Evolutionary conservation across 2,113 vertebrate species (phyloP).

Genomic region (Osmerus mordax): DNA sequence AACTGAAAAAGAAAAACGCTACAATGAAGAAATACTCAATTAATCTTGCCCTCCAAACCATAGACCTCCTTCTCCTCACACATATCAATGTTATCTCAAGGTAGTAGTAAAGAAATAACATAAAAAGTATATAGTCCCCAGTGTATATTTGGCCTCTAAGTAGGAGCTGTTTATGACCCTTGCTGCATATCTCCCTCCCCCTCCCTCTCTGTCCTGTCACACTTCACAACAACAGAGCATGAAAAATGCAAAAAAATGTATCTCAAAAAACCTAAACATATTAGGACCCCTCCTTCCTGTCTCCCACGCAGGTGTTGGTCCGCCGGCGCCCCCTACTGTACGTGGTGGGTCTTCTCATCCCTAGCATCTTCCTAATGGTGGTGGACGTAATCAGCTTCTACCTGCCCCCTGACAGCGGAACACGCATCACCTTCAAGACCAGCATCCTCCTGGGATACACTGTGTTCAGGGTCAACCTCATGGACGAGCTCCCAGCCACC

Average conservation of each 20-base stretch:
- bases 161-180: too few relatives aligned
- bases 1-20: too few relatives aligned
- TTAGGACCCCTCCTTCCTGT: background rate
- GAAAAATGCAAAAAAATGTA: background rate
- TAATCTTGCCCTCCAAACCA: too few relatives aligned
- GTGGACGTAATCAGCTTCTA: constrained; percentile 85
- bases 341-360: constrained; percentile 78
- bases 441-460: constrained; percentile 86
- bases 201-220: too few relatives aligned
- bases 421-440: constrained; percentile 79
- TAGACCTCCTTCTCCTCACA: too few relatives aligned
- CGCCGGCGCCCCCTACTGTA: constrained; percentile 79
- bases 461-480: constrained; percentile 80
- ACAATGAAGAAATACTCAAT: too few relatives aligned
- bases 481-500: constrained; percentile 72
- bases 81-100: too few relatives aligned
- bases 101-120: too few relatives aligned
- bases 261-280: background rate
- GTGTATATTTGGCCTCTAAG: too few relatives aligned
- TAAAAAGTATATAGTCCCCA: too few relatives aligned
- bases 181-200: too few relatives aligned
- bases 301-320: constrained; percentile 74
- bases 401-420: constrained; percentile 75
- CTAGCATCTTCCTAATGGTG: constrained; percentile 82
- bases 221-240: too few relatives aligned